Evolutionary conservation across 2,113 vertebrate species (phyloP).

Genomic region (Perca flavescens): DNA sequence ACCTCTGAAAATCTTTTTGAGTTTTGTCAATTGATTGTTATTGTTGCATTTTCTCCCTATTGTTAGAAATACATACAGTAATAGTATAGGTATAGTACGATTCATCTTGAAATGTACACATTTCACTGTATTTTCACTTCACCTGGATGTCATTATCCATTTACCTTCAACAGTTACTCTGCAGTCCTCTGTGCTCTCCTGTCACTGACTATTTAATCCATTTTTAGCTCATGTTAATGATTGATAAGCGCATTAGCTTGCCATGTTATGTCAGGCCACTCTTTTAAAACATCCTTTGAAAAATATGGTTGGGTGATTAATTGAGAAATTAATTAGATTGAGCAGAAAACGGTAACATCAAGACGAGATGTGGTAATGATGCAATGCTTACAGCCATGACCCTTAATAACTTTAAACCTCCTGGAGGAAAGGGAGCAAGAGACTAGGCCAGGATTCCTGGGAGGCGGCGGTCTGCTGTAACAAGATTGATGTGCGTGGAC

Average conservation of each 20-base stretch:
- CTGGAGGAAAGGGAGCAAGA: constrained; percentile 23
- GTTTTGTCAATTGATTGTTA: background rate
- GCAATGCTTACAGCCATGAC: constrained; percentile 34
- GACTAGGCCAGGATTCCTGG: constrained; percentile 60
- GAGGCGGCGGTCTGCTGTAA: constrained; percentile 63
- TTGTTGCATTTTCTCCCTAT: background rate
- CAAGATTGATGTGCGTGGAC: constrained; percentile 76
- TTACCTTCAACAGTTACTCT: constrained; percentile 30
- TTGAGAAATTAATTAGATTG: constrained; percentile 55
- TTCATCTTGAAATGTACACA: background rate
- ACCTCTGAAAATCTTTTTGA: background rate
- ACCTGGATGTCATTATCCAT: constrained; percentile 33
- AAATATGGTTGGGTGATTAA: constrained; percentile 53
- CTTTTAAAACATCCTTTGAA: constrained; percentile 37
- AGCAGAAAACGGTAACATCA: constrained; percentile 52
- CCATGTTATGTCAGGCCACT: constrained; percentile 25
- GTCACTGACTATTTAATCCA: constrained; percentile 45
- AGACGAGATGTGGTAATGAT: constrained; percentile 58
- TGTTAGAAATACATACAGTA: background rate
- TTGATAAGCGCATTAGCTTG: constrained; percentile 50
- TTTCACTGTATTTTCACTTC: constrained; percentile 18
- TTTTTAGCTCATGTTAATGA: constrained; percentile 38
- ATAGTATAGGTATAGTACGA: background rate
- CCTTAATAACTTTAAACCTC: constrained; percentile 52
- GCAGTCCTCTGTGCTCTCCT: constrained; percentile 31